Evolutionary conservation across 1,140 invertebrate species (phyloP).

Genomic region (Pseudomyrmex gracilis): DNA sequence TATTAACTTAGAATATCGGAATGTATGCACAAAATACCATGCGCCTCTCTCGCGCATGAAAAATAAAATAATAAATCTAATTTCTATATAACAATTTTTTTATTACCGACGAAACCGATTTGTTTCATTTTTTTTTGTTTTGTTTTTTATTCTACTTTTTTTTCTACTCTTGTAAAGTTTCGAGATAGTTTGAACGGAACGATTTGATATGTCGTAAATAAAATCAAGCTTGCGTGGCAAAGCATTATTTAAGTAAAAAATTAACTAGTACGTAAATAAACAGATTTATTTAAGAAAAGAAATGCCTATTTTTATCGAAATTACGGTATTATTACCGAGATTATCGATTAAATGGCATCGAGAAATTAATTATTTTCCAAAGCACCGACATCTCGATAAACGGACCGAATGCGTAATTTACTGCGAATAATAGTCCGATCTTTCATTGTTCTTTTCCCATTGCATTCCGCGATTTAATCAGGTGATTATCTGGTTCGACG

Average conservation of each 20-base stretch:
- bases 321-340: too few relatives aligned
- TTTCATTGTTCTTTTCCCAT: slow-evolving; percentile 53
- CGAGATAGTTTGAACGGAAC: too few relatives aligned
- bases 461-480: slow-evolving; percentile 60
- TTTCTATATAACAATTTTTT: slow-evolving; percentile 4
- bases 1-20: slow-evolving; percentile 43
- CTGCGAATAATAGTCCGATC: slow-evolving; percentile 67
- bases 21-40: not conserved
- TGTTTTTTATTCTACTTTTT: too few relatives aligned
- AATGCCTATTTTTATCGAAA: too few relatives aligned
- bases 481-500: slow-evolving; percentile 67
- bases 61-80: slow-evolving; percentile 27
- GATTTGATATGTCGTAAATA: too few relatives aligned
- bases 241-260: too few relatives aligned
- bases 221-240: too few relatives aligned
- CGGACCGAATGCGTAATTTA: slow-evolving; percentile 64
- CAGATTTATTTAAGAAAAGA: too few relatives aligned
- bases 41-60: not conserved
- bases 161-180: too few relatives aligned
- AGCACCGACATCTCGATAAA: slow-evolving; percentile 58
- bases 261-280: too few relatives aligned
- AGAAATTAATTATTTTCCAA: slow-evolving; percentile 65
- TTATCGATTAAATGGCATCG: not conserved
- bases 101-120: too few relatives aligned
- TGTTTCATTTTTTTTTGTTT: too few relatives aligned